phyloP scores from a whole-genome alignment of 2,888 invertebrate species.

The Lamproptera curius region DNA sequence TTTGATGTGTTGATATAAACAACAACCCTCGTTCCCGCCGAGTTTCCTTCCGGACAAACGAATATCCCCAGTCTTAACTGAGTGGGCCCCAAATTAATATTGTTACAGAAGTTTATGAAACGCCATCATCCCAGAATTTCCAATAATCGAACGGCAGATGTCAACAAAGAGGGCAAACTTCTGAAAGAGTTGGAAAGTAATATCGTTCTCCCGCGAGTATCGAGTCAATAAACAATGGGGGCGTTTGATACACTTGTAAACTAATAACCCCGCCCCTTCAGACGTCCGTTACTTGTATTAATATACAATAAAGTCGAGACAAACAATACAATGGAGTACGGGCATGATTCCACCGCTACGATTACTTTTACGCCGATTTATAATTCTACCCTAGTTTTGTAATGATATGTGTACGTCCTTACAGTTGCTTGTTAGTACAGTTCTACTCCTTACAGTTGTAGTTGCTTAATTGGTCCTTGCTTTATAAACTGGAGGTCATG shows the following conservation, averaged over 20 bases:
- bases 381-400: too few species aligned
- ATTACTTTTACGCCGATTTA: too few species aligned
- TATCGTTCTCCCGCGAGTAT: conserved; percentile 46
- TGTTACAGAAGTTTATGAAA: conserved; percentile 50
- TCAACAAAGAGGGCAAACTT: conserved; percentile 74
- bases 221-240: conserved; percentile 74
- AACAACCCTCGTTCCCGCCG: too few species aligned
- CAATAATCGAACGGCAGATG: conserved; percentile 71
- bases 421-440: too few species aligned
- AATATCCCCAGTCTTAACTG: background rate
- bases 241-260: conserved; percentile 76
- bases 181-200: conserved; percentile 76
- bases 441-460: too few species aligned
- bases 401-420: too few species aligned
- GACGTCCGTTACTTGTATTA: conserved; percentile 52
- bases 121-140: conserved; percentile 48
- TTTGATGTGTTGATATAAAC: background rate
- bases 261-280: conserved; percentile 63
- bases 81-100: conserved; percentile 31
- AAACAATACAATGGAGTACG: conserved; percentile 36
- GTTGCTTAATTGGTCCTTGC: too few species aligned
- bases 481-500: too few species aligned
- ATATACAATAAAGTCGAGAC: conserved; percentile 58
- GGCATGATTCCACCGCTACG: too few species aligned
- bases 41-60: background rate